Evolutionary conservation across 1,140 invertebrate species (phyloP), one percentile per base, ranked within the genome.

Genomic region (Saxidomus purpurata): DNA sequence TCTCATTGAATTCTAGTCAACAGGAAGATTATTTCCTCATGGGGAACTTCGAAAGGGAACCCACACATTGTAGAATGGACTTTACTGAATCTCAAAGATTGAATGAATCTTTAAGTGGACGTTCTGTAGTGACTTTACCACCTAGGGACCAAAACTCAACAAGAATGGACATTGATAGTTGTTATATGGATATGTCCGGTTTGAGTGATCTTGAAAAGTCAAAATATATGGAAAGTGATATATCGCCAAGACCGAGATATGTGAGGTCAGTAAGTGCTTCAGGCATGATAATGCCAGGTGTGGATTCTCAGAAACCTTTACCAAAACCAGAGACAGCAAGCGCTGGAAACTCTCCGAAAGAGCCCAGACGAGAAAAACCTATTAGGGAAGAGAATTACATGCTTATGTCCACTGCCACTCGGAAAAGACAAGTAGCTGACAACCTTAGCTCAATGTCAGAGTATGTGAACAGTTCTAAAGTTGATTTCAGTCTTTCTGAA

Each of bases 151-250:
- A 61, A 47, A 77, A 40, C 31, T 77, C 49, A 43, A 43, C 80
- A 76, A n/a, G n/a, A 61, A 43, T 43, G 43, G 76, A 80, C 49
- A 43, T 34, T 28, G 22, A 49, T 61, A 47, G 19, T n/a, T 91
- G 91, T 49, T 94, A 94, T 69, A 93, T 94, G 91, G 93, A 93
- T 77, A 94, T 94, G 93, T 19, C 92, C 15, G 91, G 90, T 34
- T 89, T 79, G 0, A 81, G n/a, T 49, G 84, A 87, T 25, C 84
- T 87, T 76, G 86, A 69, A 47, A 36, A 28, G 22, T 74, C 49
- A 61, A 87, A 28, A 25, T 87, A 69, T 31, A n/a, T 36, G 8
- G 61, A 79, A 15, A 38, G 34, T 31, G 43, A 34, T 28, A 47
- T 49, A 22, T 47, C 59, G 22, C 47, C 59, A 69, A 69, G 82